phyloP scores from a whole-genome alignment of 2,888 invertebrate species.

The Tinea semifulvella region DNA sequence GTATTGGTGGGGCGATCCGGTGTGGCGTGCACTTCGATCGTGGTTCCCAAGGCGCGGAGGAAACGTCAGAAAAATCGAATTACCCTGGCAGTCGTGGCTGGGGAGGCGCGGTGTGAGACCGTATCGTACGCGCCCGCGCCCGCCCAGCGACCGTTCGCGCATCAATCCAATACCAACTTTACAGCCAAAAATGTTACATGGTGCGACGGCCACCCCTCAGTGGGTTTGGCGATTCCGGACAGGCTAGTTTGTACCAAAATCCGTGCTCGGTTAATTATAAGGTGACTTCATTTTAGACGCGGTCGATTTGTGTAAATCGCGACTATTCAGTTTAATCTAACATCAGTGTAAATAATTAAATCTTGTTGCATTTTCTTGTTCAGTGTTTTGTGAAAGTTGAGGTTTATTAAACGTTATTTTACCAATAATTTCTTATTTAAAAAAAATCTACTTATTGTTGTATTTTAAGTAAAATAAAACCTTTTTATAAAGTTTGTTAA shows the following conservation, averaged over 20 bases:
- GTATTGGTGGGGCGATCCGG: conserved; percentile 18
- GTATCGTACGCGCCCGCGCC: conserved; percentile 48
- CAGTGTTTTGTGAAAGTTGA: conserved; percentile 4
- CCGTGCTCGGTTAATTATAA: conserved; percentile 42
- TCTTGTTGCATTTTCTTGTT: conserved; percentile 9
- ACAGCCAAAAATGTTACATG: conserved; percentile 4
- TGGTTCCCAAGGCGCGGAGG: conserved; percentile 60
- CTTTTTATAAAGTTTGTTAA: too few species aligned
- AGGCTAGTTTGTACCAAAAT: conserved; percentile 49
- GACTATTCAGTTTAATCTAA: neutral
- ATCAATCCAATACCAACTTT: conserved; percentile 20
- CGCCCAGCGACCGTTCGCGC: conserved; percentile 35
- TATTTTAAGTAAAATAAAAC: too few species aligned
- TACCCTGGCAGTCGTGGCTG: conserved; percentile 59
- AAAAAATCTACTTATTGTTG: too few species aligned
- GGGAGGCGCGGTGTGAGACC: conserved; percentile 59
- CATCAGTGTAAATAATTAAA: neutral
- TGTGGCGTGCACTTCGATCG: conserved; percentile 63
- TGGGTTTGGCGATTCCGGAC: conserved; percentile 44
- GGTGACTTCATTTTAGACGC: conserved; percentile 61
- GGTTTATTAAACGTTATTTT: too few species aligned
- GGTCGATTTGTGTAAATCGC: conserved; percentile 27
- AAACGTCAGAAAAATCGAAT: conserved; percentile 63
- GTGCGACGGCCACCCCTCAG: conserved; percentile 3
- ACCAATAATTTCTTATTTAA: too few species aligned